A percentile compares a stretch with the other conserved stretches of the same genome.
Conservation (phyloP, 1,140 invertebrate genomes). For the Acromyrmex echinatior region DNA sequence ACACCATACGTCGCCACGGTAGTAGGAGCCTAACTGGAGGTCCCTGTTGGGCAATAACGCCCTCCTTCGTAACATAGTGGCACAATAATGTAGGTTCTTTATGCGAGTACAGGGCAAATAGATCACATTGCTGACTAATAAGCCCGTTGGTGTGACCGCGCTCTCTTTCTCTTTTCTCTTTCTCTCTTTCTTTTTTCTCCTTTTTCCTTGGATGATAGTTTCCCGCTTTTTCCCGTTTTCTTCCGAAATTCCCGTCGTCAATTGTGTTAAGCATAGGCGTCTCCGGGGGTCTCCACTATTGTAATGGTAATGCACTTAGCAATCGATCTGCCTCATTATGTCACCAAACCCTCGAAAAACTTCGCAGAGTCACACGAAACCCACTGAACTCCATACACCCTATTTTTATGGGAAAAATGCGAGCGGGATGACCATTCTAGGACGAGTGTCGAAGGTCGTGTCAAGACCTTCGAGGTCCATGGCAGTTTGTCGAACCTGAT, state of each 20-base stretch:
- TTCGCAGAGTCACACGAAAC: conserved; percentile 78
- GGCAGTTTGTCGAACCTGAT: conserved; percentile 8
- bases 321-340: conserved; percentile 86
- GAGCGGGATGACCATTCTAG: conserved; percentile 16
- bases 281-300: conserved; percentile 80
- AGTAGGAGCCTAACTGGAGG: conserved; percentile 78
- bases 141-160: conserved; percentile 74
- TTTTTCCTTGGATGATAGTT: conserved; percentile 11
- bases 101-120: conserved; percentile 85
- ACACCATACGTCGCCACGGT: conserved; percentile 75
- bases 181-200: conserved; percentile 15
- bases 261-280: conserved; percentile 81
- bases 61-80: conserved; percentile 84
- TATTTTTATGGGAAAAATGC: conserved; percentile 79
- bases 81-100: conserved; percentile 85
- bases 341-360: conserved; percentile 77
- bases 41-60: conserved; percentile 86
- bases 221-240: conserved; percentile 82
- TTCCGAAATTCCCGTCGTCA: conserved; percentile 84
- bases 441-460: conserved; percentile 42
- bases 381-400: conserved; percentile 38
- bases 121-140: conserved; percentile 85
- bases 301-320: conserved; percentile 83
- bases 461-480: conserved; percentile 6
- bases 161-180: conserved; percentile 4